Evolutionary conservation across 2,888 invertebrate species (phyloP).

Genomic region (Cerceris ruficornis): DNA sequence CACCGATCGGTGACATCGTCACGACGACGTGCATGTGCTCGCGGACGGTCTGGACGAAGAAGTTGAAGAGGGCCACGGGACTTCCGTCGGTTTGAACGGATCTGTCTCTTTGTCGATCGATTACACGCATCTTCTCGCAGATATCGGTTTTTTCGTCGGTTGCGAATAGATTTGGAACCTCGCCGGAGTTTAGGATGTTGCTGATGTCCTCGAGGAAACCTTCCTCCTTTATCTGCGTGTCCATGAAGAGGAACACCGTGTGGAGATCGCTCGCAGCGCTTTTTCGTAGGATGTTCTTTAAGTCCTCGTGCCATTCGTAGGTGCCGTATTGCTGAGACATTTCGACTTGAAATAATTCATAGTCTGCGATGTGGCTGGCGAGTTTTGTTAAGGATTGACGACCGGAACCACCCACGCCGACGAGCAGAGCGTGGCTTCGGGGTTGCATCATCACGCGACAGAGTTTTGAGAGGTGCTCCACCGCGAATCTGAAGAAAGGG

Average conservation of each 20-base stretch:
- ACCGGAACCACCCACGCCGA: conserved; percentile 97
- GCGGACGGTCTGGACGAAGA: conserved; percentile 93
- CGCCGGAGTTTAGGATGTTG: conserved; percentile 95
- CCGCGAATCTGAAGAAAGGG: conserved; percentile 88
- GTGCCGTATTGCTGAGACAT: conserved; percentile 93
- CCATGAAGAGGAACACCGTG: conserved; percentile 94
- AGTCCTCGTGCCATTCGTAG: conserved; percentile 95
- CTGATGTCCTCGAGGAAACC: conserved; percentile 96
- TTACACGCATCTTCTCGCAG: conserved; percentile 95
- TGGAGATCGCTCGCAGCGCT: conserved; percentile 92
- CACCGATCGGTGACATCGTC: conserved; percentile 96
- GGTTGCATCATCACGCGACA: conserved; percentile 96
- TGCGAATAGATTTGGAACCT: conserved; percentile 94
- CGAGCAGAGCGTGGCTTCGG: conserved; percentile 92
- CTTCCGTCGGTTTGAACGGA: conserved; percentile 95
- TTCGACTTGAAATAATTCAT: conserved; percentile 95
- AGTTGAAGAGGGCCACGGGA: conserved; percentile 93
- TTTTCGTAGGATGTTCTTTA: conserved; percentile 90
- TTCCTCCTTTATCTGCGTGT: conserved; percentile 97
- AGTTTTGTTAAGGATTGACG: conserved; percentile 94
- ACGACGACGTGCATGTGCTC: conserved; percentile 95
- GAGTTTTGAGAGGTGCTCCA: conserved; percentile 96
- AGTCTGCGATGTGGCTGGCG: conserved; percentile 95
- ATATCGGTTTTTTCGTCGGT: conserved; percentile 94
- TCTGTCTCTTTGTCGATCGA: conserved; percentile 94